These are phyloP conservation scores for Coronaproctus castanopsis DNA, from an alignment of 2,888 invertebrate species.

Conservation along the genomic window DNA sequence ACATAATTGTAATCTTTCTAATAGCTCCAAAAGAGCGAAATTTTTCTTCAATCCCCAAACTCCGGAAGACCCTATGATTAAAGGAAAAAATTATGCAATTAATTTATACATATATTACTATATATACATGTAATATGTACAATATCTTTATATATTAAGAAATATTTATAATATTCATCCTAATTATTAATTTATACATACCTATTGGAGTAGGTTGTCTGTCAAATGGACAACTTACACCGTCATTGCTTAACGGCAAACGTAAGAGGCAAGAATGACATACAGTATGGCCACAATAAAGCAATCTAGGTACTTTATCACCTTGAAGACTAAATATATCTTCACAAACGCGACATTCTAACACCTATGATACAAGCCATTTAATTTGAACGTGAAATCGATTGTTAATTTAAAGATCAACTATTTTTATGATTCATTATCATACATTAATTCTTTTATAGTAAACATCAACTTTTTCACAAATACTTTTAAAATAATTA, in stretches of 20 bases:
- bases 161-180: no score
- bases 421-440: no score
- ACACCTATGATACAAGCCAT: no score
- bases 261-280: conserved; percentile 35
- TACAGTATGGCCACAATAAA: conserved; percentile 34
- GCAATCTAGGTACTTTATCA: conserved; percentile 33
- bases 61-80: conserved; percentile 26
- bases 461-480: no score
- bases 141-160: no score
- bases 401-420: no score
- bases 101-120: no score
- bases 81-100: neutral
- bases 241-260: conserved; percentile 27
- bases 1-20: conserved; percentile 31
- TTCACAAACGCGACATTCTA: conserved; percentile 36
- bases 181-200: no score
- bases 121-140: no score
- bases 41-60: conserved; percentile 35
- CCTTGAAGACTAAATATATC: conserved; percentile 35
- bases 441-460: no score
- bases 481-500: no score
- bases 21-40: conserved; percentile 34
- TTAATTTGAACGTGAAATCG: no score
- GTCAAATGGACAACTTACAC: conserved; percentile 35
- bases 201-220: conserved; percentile 33